Conservation (phyloP, 2,888 invertebrate species). For the Sphaeridia pumilis region DNA sequence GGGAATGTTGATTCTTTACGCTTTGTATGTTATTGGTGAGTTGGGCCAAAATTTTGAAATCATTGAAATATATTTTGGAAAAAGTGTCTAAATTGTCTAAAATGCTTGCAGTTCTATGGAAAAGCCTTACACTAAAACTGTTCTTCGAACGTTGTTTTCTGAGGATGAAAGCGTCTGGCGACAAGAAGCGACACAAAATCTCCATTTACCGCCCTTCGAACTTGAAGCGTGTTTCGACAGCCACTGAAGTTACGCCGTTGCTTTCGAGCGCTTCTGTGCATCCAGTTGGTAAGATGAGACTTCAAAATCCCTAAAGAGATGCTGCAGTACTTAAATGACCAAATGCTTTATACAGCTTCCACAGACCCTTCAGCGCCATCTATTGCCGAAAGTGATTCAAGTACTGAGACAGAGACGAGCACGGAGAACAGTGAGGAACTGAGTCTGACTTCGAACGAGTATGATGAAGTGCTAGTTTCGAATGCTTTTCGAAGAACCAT, state of each 20-base stretch:
- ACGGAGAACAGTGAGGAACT: neutral
- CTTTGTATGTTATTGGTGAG: constrained; percentile 47
- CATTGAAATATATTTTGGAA: neutral
- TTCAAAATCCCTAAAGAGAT: too few relatives aligned
- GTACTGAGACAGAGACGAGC: too few relatives aligned
- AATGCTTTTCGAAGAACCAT: constrained; percentile 14
- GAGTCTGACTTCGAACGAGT: constrained; percentile 15
- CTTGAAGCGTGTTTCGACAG: neutral
- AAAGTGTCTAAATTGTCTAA: neutral
- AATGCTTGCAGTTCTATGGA: constrained; percentile 21
- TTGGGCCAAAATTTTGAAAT: neutral
- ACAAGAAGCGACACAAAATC: neutral
- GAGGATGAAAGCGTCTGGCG: neutral
- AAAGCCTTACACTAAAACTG: constrained; percentile 17
- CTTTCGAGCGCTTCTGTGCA: too few relatives aligned
- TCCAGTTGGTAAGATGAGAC: neutral
- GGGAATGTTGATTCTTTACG: constrained; percentile 58
- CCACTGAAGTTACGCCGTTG: neutral
- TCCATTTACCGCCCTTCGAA: neutral
- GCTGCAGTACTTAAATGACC: too few relatives aligned
- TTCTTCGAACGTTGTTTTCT: constrained; percentile 1
- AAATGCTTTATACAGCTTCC: neutral
- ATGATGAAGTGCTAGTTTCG: constrained; percentile 18
- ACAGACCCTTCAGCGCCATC: neutral
- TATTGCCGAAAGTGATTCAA: neutral